These are phyloP conservation scores for Balaenoptera acutorostrata DNA, from an alignment of 2,113 vertebrate genomes.

Conservation along the genomic window DNA sequence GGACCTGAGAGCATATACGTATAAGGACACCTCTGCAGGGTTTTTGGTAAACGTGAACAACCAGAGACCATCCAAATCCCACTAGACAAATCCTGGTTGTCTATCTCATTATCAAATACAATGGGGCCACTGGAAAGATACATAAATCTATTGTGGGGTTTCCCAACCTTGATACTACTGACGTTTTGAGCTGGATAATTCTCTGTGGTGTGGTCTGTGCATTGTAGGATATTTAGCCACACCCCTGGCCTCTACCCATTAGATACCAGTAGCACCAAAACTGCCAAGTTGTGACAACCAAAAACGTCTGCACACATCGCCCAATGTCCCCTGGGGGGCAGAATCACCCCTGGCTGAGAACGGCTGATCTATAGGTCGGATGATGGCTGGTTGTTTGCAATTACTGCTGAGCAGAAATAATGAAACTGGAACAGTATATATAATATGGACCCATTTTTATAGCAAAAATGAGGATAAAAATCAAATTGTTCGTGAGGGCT, in stretches of 20 bases:
- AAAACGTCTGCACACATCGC: background rate
- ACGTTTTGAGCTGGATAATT: accelerated
- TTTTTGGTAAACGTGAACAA: background rate
- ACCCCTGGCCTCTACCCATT: accelerated
- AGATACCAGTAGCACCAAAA: accelerated
- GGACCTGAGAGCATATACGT: accelerated
- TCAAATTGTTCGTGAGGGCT: accelerated
- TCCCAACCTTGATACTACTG: accelerated
- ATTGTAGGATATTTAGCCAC: accelerated
- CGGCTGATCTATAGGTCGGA: background rate
- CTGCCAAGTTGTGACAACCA: accelerated
- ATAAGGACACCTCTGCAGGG: accelerated
- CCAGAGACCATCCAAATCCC: background rate
- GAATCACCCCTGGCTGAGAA: background rate
- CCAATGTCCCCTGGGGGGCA: background rate
- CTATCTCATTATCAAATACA: accelerated
- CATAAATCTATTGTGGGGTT: accelerated
- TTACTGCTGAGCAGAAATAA: accelerated
- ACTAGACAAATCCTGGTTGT: accelerated
- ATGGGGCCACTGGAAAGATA: accelerated
- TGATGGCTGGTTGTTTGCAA: accelerated
- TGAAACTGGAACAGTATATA: too few species aligned
- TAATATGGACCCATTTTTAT: background rate
- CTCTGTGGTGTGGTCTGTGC: accelerated
- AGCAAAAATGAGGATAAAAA: background rate